Evolutionary conservation across 2,113 vertebrate species (phyloP), one percentile per base, ranked within the genome.

Genomic region (Myxocyprinus asiaticus): DNA sequence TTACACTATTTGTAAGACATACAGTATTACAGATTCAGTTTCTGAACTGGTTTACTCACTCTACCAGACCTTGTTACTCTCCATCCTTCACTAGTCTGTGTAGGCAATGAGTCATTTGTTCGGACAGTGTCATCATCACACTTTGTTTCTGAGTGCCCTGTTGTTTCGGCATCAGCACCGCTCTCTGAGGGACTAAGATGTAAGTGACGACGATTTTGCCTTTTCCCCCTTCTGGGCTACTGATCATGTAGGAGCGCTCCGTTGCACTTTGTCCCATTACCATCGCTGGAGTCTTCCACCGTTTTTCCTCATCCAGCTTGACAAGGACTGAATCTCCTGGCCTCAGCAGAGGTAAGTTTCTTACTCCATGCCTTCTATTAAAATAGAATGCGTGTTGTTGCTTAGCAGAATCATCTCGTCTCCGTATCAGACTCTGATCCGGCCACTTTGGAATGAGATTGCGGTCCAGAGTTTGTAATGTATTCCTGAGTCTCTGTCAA

Each of bases 401-500:
- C 33, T 64, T 64, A 64, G 62, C 62, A 12, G 62, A 9, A 42
- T 12, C 62, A 43, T 64, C 62, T 64, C 10, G 5, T 43, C 11
- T 64, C 33, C 0, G 62, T 64, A 64, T 64, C 4, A 64, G 62
- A 43, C 6, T 64, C 33, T 12, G 62, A 64, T 64, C 62, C 33
- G 33, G 33, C 62, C 33, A 64, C 11, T 64, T 14, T 0, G 22
- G 62, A 43, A 6, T 44, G 33, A 64, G 33, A 9, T 64, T 64
- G 33, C 10, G 0, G 9, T 12, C 33, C 11, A 64, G 33, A 7
- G 62, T 64, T 64, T 22, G 62, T 64, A 64, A 43, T 42, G 62
- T 64, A 12, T 64, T 43, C 6, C 62, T 64, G 22, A 64, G 62
- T 43, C 51, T 70, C 77, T 67, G 63, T 71, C 43, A 67, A 70